Conservation (phyloP, 2,113 vertebrate genomes). For the Zosterops lateralis region DNA sequence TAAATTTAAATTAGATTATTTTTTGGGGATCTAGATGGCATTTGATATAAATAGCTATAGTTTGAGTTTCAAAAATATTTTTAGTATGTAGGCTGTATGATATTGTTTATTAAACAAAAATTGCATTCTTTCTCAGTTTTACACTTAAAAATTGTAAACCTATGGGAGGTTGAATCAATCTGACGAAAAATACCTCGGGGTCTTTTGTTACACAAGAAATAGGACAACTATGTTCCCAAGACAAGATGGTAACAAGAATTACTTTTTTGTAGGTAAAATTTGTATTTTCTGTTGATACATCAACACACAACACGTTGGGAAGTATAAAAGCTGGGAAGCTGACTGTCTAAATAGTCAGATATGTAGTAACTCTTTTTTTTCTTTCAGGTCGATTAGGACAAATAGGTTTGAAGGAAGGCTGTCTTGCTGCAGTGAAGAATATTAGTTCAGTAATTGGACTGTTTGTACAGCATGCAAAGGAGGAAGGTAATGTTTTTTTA, state of each 20-base stretch:
- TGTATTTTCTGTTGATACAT: not conserved
- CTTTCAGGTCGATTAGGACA: conserved; percentile 86
- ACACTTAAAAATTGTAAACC: not conserved
- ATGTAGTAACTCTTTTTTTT: not conserved
- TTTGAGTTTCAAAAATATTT: not conserved
- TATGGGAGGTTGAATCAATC: not conserved
- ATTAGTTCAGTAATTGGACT: conserved; percentile 84
- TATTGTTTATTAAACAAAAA: not conserved
- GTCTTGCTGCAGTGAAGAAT: conserved; percentile 80
- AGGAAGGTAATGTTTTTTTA: conserved; percentile 83
- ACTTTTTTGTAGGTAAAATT: not conserved
- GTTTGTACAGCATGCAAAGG: conserved; percentile 84
- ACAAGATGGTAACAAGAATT: not conserved
- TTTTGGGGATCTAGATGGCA: not conserved
- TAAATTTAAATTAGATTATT: not conserved
- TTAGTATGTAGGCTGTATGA: not conserved
- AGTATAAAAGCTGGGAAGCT: not conserved
- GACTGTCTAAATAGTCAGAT: not conserved
- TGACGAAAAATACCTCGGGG: not conserved
- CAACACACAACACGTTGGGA: not conserved
- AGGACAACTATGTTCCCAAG: not conserved
- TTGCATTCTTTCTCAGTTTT: not conserved
- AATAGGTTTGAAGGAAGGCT: conserved; percentile 87
- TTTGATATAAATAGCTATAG: not conserved
- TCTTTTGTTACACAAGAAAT: not conserved